phyloP scores from a whole-genome alignment of 2,888 invertebrate species.

The Drosophila limbata region DNA sequence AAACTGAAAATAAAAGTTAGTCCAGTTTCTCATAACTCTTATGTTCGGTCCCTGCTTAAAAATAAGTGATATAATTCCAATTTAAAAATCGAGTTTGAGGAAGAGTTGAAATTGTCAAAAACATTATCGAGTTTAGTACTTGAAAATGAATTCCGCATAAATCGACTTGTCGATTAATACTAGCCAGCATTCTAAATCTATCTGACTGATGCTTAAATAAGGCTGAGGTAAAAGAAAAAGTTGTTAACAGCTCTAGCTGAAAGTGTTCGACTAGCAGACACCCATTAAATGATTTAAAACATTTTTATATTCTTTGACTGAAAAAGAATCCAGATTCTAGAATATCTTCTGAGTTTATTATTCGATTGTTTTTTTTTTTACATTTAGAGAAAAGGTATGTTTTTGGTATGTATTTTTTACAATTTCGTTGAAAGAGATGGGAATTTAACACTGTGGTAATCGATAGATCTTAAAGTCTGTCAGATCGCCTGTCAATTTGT shows the following conservation, averaged over 20 bases:
- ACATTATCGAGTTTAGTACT: too few species aligned
- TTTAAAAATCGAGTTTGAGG: too few species aligned
- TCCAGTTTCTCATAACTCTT: too few species aligned
- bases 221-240: not conserved
- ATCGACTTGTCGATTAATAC: not conserved
- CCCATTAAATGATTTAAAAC: not conserved
- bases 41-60: too few species aligned
- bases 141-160: too few species aligned
- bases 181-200: not conserved
- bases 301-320: not conserved
- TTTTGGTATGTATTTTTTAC: not conserved
- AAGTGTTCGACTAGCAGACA: not conserved
- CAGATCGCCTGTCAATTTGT: constrained; percentile 3
- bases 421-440: not conserved
- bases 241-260: not conserved
- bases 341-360: not conserved
- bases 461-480: constrained; percentile 6
- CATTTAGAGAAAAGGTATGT: not conserved
- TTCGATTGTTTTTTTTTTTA: not conserved
- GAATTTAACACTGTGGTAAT: not conserved
- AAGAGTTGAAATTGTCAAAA: too few species aligned
- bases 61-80: too few species aligned
- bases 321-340: not conserved
- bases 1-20: too few species aligned
- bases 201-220: not conserved